Evolutionary conservation across 2,113 vertebrate genomes (phyloP), one percentile per base, ranked within the genome.

Genomic region (Gasterosteus nipponicus): DNA sequence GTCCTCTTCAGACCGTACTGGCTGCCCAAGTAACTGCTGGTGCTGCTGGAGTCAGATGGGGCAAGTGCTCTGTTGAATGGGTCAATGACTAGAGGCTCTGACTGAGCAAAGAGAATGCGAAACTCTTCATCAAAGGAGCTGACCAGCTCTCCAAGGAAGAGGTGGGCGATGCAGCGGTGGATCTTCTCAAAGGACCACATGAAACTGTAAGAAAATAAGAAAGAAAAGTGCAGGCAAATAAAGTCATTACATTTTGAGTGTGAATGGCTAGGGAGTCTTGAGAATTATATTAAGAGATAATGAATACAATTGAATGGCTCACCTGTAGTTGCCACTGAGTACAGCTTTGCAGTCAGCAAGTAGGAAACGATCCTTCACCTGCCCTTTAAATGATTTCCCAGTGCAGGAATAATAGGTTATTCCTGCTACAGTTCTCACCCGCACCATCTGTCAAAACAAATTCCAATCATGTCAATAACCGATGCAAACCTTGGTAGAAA

Each of bases 111-210:
- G 35, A 99, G 91, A 67, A 99, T 97, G 18, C 98, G 96, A 84
- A 99, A 99, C 82, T 99, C 97, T 73, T 99, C 98, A 10, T 99
- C 98, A 0, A 99, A 99, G 51, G 96, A 96, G 86, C 96, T 87
- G 65, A 99, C 98, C 60, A 99, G 92, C 87, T 98, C 97, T 0
- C 98, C 98, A 54, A 98, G 96, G 91, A 99, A 99, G 75, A 99
- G 95, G 73, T 99, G 98, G 0, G 96, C 98, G 0, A 99, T 96
- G 91, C 97, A 98, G 57, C 98, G 96, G 78, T 99, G 97, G 73
- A 99, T 96, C 95, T 99, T 99, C 94, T 99, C 98, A 76, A 96
- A 99, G 22, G 97, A 99, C 98, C 98, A 99, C 97, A 98, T 99
- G 62, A 99, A 99, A 86, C 98, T 99, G 73, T n/a, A 80, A 70